Evolutionary conservation across 2,888 invertebrate species (phyloP).

Genomic region (Sminthurides aquaticus): DNA sequence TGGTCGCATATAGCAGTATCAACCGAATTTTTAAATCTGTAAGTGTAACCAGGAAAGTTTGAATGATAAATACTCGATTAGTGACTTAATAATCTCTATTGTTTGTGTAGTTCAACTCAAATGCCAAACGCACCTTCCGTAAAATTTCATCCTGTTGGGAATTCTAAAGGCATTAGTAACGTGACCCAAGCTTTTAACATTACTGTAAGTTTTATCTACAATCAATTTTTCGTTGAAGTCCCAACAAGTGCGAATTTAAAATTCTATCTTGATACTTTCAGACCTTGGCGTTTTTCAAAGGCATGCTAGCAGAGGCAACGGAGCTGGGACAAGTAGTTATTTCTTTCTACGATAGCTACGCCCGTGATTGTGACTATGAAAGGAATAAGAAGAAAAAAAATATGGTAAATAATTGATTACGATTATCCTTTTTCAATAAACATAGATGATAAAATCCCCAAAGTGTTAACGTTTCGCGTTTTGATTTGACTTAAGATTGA

Average conservation of each 20-base stretch:
- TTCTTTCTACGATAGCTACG: conserved; percentile 38
- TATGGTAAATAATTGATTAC: conserved; percentile 22
- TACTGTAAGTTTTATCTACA: conserved; percentile 23
- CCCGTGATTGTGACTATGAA: conserved; percentile 42
- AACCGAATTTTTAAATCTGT: conserved; percentile 10
- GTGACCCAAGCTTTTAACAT: conserved; percentile 29
- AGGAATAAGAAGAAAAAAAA: conserved; percentile 41
- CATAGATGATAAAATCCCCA: not conserved
- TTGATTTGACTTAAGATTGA: conserved; percentile 12
- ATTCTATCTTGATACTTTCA: conserved; percentile 10
- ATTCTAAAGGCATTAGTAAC: conserved; percentile 24
- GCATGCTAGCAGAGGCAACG: conserved; percentile 34
- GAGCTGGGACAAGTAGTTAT: conserved; percentile 35
- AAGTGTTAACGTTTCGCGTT: not conserved
- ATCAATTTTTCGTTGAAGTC: conserved; percentile 5
- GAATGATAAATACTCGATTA: not conserved
- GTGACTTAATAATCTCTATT: not conserved
- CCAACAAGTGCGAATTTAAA: not conserved
- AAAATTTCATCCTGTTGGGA: conserved; percentile 35
- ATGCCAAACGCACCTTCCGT: conserved; percentile 9
- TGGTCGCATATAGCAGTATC: conserved; percentile 36
- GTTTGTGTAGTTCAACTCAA: not conserved
- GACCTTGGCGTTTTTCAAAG: conserved; percentile 33
- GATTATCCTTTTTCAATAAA: not conserved
- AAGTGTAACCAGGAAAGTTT: not conserved